Conservation (phyloP, 1,140 invertebrate species). For the Drosophila novamexicana region DNA sequence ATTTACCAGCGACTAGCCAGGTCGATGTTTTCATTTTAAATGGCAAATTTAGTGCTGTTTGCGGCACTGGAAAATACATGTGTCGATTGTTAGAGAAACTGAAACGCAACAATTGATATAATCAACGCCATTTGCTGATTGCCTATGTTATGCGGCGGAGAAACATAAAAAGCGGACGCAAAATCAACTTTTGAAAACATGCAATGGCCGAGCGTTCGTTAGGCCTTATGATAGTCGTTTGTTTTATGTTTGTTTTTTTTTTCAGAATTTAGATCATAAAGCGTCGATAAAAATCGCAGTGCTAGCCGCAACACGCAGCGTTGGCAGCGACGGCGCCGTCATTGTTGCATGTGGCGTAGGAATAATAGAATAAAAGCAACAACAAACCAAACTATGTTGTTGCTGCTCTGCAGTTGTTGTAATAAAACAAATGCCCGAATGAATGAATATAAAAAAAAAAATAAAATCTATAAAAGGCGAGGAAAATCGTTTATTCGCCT, state of each 20-base stretch:
- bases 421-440: conserved; percentile 66
- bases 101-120: conserved; percentile 76
- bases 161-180: conserved; percentile 11
- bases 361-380: conserved; percentile 55
- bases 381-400: conserved; percentile 46
- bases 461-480: conserved; percentile 30
- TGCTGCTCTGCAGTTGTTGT: conserved; percentile 30
- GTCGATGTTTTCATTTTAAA: background rate
- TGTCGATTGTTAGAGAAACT: conserved; percentile 50
- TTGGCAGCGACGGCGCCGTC: conserved; percentile 26
- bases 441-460: background rate
- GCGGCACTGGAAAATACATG: conserved; percentile 44
- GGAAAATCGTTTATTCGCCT: conserved; percentile 31
- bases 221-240: conserved; percentile 45
- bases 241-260: conserved; percentile 28
- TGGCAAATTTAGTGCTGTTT: conserved; percentile 38
- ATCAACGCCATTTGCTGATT: conserved; percentile 73
- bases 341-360: conserved; percentile 69
- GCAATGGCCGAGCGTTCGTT: conserved; percentile 63
- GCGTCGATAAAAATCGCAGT: conserved; percentile 72
- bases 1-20: too few species aligned
- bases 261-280: conserved; percentile 60
- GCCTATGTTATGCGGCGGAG: conserved; percentile 21
- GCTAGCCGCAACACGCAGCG: conserved; percentile 38
- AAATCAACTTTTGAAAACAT: conserved; percentile 50